Conservation (phyloP, 2,113 vertebrate species). For the Herpailurus yagouaroundi region DNA sequence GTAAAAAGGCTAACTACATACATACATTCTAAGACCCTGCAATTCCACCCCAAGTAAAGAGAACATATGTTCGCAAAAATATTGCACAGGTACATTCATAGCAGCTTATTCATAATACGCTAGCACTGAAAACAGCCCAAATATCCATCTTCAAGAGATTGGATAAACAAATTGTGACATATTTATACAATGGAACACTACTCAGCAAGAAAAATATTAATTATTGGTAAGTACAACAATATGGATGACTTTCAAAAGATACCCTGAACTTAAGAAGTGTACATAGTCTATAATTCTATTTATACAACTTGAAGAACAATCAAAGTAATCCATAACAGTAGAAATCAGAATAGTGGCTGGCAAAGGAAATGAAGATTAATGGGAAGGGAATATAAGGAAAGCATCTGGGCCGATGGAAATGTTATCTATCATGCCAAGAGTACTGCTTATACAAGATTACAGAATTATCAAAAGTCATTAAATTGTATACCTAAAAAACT, state of each 20-base stretch:
- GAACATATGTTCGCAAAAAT: neutral
- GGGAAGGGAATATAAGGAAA: neutral
- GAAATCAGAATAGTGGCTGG: neutral
- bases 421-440: neutral
- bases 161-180: neutral
- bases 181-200: neutral
- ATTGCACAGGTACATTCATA: neutral
- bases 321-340: neutral
- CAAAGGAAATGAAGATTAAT: neutral
- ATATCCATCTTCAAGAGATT: neutral
- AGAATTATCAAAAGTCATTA: neutral
- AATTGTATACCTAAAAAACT: neutral
- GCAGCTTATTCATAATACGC: neutral
- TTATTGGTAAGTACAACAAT: neutral
- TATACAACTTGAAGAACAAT: neutral
- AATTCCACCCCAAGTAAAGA: neutral
- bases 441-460: neutral
- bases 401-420: neutral
- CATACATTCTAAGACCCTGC: neutral
- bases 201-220: neutral
- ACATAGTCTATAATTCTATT: neutral
- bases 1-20: neutral
- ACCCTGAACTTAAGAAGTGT: neutral
- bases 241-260: neutral
- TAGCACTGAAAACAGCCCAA: neutral